Percentiles rank a stretch among this genome's conserved stretches.
These are phyloP conservation scores for Cosmia pyralina DNA, from an alignment of 2,888 invertebrate genomes.

Conservation along the genomic window DNA sequence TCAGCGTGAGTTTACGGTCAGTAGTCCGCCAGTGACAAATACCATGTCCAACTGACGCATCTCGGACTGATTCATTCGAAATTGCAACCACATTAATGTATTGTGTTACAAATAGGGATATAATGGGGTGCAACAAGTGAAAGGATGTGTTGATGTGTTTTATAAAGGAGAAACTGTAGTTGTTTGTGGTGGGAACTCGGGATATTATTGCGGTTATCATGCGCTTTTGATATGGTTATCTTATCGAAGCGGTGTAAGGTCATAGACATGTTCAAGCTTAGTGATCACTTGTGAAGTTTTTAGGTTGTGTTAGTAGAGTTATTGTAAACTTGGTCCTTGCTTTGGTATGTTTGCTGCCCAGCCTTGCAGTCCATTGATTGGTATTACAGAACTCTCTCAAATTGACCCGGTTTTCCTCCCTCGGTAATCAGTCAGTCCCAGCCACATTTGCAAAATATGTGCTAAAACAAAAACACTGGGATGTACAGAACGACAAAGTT, in stretches of 20 bases:
- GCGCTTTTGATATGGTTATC: slow-evolving; percentile 59
- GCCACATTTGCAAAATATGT: not conserved
- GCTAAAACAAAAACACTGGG: not conserved
- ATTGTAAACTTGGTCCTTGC: not conserved
- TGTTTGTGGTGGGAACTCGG: slow-evolving; percentile 11
- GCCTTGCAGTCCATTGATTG: not conserved
- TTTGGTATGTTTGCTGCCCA: not conserved
- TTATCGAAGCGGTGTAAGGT: slow-evolving; percentile 59
- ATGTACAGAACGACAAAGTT: too few species aligned
- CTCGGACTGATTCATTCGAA: slow-evolving; percentile 60
- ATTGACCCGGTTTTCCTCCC: not conserved
- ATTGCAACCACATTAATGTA: slow-evolving; percentile 62
- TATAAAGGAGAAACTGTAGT: slow-evolving; percentile 41
- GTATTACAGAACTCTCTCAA: not conserved
- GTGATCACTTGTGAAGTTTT: slow-evolving; percentile 25
- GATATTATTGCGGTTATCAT: slow-evolving; percentile 34
- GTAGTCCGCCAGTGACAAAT: slow-evolving; percentile 57
- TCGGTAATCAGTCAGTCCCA: not conserved
- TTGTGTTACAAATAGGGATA: slow-evolving; percentile 63
- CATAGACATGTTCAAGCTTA: slow-evolving; percentile 44
- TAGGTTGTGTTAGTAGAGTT: slow-evolving; percentile 18
- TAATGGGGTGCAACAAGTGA: slow-evolving; percentile 62
- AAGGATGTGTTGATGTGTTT: slow-evolving; percentile 33
- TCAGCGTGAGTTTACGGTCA: slow-evolving; percentile 51
- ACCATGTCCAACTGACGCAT: slow-evolving; percentile 62